Percentiles rank a stretch among this genome's conserved stretches.
Evolutionary conservation across 2,888 invertebrate genomes (phyloP).

Genomic region (Agrilus mali): DNA sequence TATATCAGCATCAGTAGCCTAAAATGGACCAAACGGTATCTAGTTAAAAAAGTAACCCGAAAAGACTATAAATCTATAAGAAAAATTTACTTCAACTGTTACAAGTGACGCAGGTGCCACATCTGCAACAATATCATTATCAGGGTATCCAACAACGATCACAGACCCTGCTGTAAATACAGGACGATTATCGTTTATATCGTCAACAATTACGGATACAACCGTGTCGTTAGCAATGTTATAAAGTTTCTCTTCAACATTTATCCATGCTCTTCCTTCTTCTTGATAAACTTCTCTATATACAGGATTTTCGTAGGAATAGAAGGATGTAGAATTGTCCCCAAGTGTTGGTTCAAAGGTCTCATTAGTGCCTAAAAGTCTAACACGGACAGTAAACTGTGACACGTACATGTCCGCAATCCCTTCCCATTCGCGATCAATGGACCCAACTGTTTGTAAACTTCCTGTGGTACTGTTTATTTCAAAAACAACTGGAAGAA

Average conservation of each 20-base stretch:
- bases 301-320: too few relatives aligned
- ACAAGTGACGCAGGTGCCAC: slow-evolving; percentile 36
- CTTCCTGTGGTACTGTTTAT: neutral
- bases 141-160: slow-evolving; percentile 38
- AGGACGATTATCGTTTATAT: slow-evolving; percentile 42
- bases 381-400: slow-evolving; percentile 2
- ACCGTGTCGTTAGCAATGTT: neutral
- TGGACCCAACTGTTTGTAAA: neutral
- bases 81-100: slow-evolving; percentile 18
- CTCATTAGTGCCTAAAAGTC: neutral
- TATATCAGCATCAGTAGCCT: slow-evolving; percentile 41
- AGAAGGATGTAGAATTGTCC: too few relatives aligned
- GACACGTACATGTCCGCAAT: slow-evolving; percentile 1
- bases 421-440: neutral
- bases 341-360: neutral
- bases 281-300: neutral
- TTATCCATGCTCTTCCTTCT: slow-evolving; percentile 2
- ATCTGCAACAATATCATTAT: slow-evolving; percentile 29
- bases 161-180: slow-evolving; percentile 33
- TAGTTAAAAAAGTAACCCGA: neutral
- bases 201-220: slow-evolving; percentile 39
- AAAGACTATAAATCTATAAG: neutral
- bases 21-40: neutral
- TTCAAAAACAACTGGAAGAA: neutral
- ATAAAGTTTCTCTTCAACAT: neutral